A percentile compares a stretch with the other conserved stretches of the same genome.
phyloP scores from a whole-genome alignment of 1,140 invertebrate species.

The Andricus grossulariae region DNA sequence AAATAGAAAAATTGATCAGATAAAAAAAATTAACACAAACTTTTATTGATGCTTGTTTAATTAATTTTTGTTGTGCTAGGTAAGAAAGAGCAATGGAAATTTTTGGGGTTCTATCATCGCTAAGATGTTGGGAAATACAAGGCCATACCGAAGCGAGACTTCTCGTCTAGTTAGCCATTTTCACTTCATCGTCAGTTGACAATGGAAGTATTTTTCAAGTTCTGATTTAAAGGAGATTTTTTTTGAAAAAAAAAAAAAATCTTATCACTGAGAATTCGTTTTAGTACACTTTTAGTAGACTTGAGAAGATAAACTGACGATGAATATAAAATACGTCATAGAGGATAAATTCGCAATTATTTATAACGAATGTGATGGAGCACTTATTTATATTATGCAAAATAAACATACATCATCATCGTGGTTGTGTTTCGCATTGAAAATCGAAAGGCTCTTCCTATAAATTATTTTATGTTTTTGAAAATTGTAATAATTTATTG shows the following conservation, averaged over 20 bases:
- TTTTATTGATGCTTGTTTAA: constrained; percentile 67
- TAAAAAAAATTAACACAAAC: constrained; percentile 34
- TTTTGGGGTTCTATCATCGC: constrained; percentile 38
- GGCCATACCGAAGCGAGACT: neutral
- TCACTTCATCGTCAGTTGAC: too few relatives aligned
- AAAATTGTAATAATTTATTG: constrained; percentile 10
- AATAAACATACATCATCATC: neutral
- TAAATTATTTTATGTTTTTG: constrained; percentile 8
- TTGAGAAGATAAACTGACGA: too few relatives aligned
- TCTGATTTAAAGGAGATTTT: too few relatives aligned
- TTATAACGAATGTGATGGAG: constrained; percentile 58
- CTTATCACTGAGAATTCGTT: too few relatives aligned
- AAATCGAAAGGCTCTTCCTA: constrained; percentile 20
- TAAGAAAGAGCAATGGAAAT: constrained; percentile 33
- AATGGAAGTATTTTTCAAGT: too few relatives aligned
- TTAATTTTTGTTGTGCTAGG: constrained; percentile 61
- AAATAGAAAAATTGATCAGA: constrained; percentile 41
- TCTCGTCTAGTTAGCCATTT: neutral
- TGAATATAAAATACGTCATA: neutral
- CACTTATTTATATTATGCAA: neutral
- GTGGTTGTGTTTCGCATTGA: neutral
- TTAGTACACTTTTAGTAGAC: too few relatives aligned
- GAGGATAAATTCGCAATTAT: constrained; percentile 62
- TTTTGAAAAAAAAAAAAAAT: too few relatives aligned
- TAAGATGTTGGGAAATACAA: constrained; percentile 2